These are phyloP conservation scores for Endomychus coccineus DNA, from an alignment of 2,888 invertebrate species.

Conservation along the genomic window DNA sequence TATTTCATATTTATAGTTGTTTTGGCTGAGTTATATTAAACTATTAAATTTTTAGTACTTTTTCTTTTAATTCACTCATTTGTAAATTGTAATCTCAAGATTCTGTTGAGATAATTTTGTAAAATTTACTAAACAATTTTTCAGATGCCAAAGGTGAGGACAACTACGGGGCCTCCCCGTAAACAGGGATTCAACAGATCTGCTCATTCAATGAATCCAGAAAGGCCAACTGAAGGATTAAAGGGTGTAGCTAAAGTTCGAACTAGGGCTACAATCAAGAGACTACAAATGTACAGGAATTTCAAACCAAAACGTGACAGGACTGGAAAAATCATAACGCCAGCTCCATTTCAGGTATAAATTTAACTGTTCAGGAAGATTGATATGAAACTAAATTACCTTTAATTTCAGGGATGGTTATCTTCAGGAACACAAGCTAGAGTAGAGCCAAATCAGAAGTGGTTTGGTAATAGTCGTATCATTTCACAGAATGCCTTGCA, in stretches of 20 bases:
- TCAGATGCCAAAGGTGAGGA: constrained; percentile 69
- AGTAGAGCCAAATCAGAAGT: constrained; percentile 95
- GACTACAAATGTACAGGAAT: constrained; percentile 97
- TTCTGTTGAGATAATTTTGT: no score
- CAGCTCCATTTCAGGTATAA: constrained; percentile 84
- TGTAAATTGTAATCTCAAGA: no score
- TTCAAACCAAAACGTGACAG: constrained; percentile 91
- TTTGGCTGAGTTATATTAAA: no score
- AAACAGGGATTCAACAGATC: constrained; percentile 80
- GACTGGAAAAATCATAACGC: constrained; percentile 80
- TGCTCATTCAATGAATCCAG: constrained; percentile 92
- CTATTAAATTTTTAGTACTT: no score
- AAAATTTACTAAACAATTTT: no score
- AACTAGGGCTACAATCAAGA: constrained; percentile 89
- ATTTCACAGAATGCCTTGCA: constrained; percentile 86
- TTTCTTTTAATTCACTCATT: no score
- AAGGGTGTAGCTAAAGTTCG: constrained; percentile 80
- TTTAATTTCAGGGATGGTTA: constrained; percentile 55
- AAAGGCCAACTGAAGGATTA: constrained; percentile 67
- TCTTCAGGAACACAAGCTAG: constrained; percentile 85
- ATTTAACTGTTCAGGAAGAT: neutral
- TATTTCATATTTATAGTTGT: no score
- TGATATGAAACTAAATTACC: neutral
- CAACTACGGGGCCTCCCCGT: constrained; percentile 65
- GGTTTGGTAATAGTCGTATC: constrained; percentile 98